Base-by-base conservation (phyloP, 1,140 invertebrate genomes). In the Gryllus bimaculatus region DNA sequence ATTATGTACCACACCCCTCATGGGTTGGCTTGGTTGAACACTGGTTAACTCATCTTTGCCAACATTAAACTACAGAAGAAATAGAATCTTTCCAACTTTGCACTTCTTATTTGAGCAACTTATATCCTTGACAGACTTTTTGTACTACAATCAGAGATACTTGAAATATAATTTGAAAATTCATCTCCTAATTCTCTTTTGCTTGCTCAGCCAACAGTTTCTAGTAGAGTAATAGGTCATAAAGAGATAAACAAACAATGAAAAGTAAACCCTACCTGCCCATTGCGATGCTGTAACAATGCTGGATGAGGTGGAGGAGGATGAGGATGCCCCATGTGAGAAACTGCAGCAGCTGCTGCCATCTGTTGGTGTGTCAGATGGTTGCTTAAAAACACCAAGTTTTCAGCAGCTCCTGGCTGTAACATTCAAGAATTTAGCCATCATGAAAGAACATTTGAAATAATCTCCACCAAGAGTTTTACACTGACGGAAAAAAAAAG, bases 341-440 rank as follows among this genome's bases (percentile, higher is more conserved):
- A 48, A 47, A 77, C 8, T 48, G 76, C 47, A 48, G 76, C 76
- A 48, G 48, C 76, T n/a, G 76, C 47, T 77, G 76, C 76, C 76
- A 77, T 77, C 47, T 77, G 76, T 77, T 77, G 76, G 8, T 39
- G n/a, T 48, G 76, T 77, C 47, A 77, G 12, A 21, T 77, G 76
- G 48, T 77, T 77, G 20, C 48, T 77, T 20, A 77, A 47, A 18
- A 77, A 77, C 48, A 77, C 76, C n/a, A 77, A 48, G 20, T 77
- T 47, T 18, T 77, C 76, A 48, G 48, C 76, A 77, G 48, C 76
- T 54, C 76, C 76, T 21, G 76, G 76, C 76, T 77, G 48, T 8
- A 49, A 77, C 47, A 8, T 15, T 20, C 21, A 54, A 21, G 26
- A 15, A 8, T 76, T 15, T 10, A 75, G 1, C 13, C 66, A 73